Evolutionary conservation across 1,140 invertebrate genomes (phyloP).

Genomic region (Drosophila baimaii): DNA sequence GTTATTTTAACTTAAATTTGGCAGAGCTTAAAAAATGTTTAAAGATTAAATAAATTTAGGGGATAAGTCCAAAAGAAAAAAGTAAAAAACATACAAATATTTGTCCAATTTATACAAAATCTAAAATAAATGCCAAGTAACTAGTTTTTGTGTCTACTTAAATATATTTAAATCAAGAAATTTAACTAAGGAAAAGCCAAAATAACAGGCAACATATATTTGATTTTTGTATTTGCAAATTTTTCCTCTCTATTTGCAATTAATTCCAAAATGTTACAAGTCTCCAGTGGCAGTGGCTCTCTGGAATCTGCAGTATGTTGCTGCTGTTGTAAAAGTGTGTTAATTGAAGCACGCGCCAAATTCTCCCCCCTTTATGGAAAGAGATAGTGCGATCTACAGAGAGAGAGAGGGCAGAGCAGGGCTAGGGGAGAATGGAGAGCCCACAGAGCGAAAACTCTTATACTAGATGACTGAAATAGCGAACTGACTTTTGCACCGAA

Average conservation of each 20-base stretch:
- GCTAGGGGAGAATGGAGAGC: no score
- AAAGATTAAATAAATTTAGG: not conserved
- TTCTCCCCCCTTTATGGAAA: constrained; percentile 14
- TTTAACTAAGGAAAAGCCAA: not conserved
- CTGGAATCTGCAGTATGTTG: constrained; percentile 27
- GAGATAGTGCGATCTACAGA: constrained; percentile 14
- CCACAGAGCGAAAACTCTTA: constrained; percentile 26
- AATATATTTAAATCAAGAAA: not conserved
- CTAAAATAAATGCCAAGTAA: not conserved
- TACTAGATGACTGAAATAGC: constrained; percentile 37
- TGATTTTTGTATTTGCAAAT: no score
- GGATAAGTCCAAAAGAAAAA: not conserved
- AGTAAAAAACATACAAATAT: no score
- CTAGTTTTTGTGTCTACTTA: not conserved
- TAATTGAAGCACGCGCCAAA: constrained; percentile 74
- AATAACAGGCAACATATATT: no score
- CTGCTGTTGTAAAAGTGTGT: constrained; percentile 63
- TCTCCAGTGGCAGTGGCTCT: constrained; percentile 12
- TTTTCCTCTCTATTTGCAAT: not conserved
- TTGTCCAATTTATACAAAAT: no score
- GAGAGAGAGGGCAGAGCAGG: no score
- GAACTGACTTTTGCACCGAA: constrained; percentile 57
- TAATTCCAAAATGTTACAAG: constrained; percentile 1
- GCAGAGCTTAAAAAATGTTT: not conserved
- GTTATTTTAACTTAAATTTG: not conserved